phyloP scores from a whole-genome alignment of 2,888 invertebrate genomes.

The Ethmia dodecea region DNA sequence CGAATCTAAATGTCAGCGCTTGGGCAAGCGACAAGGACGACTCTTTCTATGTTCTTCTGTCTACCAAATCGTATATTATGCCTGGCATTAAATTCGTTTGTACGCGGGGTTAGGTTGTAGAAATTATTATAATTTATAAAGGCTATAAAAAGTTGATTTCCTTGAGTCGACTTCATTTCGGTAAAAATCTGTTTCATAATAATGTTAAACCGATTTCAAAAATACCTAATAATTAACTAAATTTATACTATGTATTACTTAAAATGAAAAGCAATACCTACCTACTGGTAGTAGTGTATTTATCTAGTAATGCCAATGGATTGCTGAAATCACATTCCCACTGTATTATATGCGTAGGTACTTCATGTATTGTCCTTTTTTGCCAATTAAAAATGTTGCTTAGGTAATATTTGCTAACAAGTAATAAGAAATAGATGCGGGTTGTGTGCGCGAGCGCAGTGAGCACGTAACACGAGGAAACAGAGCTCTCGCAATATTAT shows the following conservation, averaged over 20 bases:
- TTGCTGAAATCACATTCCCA: conserved; percentile 9
- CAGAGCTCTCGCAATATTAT: conserved; percentile 48
- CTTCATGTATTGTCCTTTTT: conserved; percentile 16
- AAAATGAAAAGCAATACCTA: not conserved
- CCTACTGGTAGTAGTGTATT: not conserved
- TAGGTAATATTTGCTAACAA: conserved; percentile 36
- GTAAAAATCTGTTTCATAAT: no score
- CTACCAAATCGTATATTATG: conserved; percentile 60
- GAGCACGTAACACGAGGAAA: conserved; percentile 59
- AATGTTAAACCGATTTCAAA: no score
- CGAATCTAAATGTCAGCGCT: conserved; percentile 69
- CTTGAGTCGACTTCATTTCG: no score
- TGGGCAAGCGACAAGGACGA: conserved; percentile 74
- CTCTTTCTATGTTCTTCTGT: conserved; percentile 69
- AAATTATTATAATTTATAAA: conserved; percentile 65
- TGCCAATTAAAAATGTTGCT: conserved; percentile 28
- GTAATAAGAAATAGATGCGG: conserved; percentile 29
- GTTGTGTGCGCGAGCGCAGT: conserved; percentile 27
- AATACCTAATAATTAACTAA: no score
- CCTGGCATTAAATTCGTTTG: conserved; percentile 67
- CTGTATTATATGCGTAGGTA: conserved; percentile 3
- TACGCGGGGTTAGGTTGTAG: conserved; percentile 50
- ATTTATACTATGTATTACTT: not conserved
- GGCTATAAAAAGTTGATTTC: conserved; percentile 65
- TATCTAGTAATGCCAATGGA: not conserved